A percentile compares a stretch with the other conserved stretches of the same genome.
Conservation (phyloP, 2,113 vertebrate genomes). For the Zosterops pallidus region DNA sequence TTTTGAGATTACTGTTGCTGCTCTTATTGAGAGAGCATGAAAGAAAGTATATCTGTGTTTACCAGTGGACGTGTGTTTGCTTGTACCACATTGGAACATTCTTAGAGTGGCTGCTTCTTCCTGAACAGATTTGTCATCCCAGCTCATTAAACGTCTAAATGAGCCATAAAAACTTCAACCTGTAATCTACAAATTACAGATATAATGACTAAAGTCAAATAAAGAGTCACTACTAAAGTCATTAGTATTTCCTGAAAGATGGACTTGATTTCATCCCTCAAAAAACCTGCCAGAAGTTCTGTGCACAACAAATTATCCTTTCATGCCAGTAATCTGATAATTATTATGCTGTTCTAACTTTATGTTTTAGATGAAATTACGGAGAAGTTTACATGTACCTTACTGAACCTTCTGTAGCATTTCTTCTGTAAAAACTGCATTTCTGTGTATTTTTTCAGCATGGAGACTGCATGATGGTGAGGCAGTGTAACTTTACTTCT, state of each 20-base stretch:
- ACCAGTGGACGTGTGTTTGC: not conserved
- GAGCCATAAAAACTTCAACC: not conserved
- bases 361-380: not conserved
- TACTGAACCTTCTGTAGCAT: not conserved
- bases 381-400: not conserved
- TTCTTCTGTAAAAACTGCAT: not conserved
- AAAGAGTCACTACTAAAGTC: not conserved
- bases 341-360: not conserved
- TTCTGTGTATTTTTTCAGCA: constrained; percentile 75
- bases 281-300: not conserved
- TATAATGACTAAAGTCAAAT: not conserved
- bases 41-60: not conserved
- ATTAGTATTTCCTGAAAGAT: not conserved
- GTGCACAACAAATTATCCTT: not conserved
- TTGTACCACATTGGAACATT: not conserved
- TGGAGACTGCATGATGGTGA: constrained; percentile 90
- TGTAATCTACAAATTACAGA: not conserved
- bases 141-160: not conserved
- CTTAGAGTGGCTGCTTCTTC: not conserved
- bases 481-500: constrained; percentile 93
- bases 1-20: not conserved
- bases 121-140: not conserved
- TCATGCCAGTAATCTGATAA: not conserved
- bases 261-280: not conserved
- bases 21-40: not conserved